These are phyloP conservation scores for Semotilus atromaculatus DNA, from an alignment of 2,797 vertebrate genomes.

Conservation along the genomic window DNA sequence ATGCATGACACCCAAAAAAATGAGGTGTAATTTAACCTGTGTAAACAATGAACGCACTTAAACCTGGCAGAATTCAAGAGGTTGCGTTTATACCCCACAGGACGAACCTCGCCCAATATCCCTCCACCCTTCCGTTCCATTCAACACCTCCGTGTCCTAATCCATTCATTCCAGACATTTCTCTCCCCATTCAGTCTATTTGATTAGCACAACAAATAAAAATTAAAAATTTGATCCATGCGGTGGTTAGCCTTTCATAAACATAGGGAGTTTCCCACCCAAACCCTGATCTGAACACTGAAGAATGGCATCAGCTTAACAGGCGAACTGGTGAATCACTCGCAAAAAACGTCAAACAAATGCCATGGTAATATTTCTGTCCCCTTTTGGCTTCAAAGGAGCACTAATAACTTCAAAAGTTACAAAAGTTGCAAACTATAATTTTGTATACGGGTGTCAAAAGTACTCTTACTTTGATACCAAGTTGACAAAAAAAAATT, in stretches of 20 bases:
- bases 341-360: constrained; percentile 12
- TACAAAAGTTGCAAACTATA: not conserved
- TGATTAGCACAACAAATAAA: constrained; percentile 31
- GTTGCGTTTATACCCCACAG: constrained; percentile 10
- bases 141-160: constrained; percentile 30
- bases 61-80: constrained; percentile 13
- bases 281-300: not conserved
- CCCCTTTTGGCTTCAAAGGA: not conserved
- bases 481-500: too few relatives aligned
- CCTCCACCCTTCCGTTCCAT: constrained; percentile 6
- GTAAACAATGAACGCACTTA: constrained; percentile 3
- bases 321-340: not conserved
- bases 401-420: not conserved
- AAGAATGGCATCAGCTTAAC: constrained; percentile 2
- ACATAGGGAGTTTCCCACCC: not conserved
- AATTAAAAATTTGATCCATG: not conserved
- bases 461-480: too few relatives aligned
- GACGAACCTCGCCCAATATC: constrained; percentile 32
- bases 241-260: not conserved
- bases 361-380: not conserved
- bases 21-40: not conserved
- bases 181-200: constrained; percentile 17
- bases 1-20: not conserved
- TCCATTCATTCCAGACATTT: constrained; percentile 29
- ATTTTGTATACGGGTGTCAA: not conserved